These are phyloP conservation scores for Butastur rufipennis DNA, from an alignment of 2,113 vertebrate genomes.

Conservation along the genomic window DNA sequence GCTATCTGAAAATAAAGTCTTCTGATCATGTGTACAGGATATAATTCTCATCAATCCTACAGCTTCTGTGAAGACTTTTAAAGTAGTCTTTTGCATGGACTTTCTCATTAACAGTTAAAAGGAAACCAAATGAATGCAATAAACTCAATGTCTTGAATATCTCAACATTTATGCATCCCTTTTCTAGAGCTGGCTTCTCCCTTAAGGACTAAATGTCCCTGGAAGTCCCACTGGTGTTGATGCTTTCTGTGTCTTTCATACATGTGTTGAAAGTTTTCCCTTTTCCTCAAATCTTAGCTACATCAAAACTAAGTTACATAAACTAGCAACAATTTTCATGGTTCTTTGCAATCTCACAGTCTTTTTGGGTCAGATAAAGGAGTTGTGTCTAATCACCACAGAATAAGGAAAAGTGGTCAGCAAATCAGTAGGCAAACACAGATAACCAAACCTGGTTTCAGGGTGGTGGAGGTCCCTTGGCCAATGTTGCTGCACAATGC, in stretches of 20 bases:
- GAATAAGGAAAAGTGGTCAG: not conserved
- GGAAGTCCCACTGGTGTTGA: not conserved
- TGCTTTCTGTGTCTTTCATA: not conserved
- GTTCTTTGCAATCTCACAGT: not conserved
- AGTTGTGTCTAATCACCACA: not conserved
- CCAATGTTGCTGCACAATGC: not conserved
- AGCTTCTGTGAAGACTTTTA: not conserved
- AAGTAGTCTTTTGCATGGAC: not conserved
- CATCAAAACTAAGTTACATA: not conserved
- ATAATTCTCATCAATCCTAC: not conserved
- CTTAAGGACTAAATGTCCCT: not conserved
- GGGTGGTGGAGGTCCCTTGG: not conserved
- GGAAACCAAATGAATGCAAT: not conserved
- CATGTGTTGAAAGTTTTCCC: not conserved
- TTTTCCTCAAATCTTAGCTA: not conserved
- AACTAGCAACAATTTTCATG: not conserved
- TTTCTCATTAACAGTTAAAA: not conserved
- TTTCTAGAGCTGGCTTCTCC: not conserved
- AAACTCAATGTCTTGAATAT: not conserved
- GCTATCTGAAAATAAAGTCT: not conserved
- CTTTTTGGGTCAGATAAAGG: not conserved
- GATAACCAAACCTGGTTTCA: not conserved
- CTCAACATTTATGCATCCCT: not conserved
- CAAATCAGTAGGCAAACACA: not conserved
- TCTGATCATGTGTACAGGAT: not conserved